These are phyloP conservation scores for Stenotaenia linearis DNA, from an alignment of 2,888 invertebrate genomes.

Conservation along the genomic window DNA sequence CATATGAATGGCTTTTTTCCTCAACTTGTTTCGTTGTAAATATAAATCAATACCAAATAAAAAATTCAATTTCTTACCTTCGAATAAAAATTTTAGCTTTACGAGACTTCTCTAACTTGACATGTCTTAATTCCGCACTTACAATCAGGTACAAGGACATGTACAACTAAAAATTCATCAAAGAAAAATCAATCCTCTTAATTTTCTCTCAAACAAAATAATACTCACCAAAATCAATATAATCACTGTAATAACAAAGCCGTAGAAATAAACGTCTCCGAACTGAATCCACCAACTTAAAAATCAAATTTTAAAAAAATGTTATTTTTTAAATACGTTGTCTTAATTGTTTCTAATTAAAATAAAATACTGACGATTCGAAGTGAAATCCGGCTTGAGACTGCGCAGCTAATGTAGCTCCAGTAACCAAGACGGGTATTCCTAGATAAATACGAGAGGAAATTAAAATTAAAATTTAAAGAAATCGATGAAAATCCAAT, in stretches of 20 bases:
- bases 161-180: neutral
- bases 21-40: too few species aligned
- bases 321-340: too few species aligned
- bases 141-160: neutral
- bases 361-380: neutral
- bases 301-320: neutral
- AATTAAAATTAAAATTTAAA: neutral
- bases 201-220: too few species aligned
- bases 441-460: conserved; percentile 11
- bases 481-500: too few species aligned
- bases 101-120: neutral
- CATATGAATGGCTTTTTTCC: too few species aligned
- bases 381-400: conserved; percentile 28
- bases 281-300: conserved; percentile 28
- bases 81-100: neutral
- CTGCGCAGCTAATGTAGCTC: conserved; percentile 33
- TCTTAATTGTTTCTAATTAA: too few species aligned
- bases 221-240: conserved; percentile 10
- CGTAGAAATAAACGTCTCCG: conserved; percentile 29
- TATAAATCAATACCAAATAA: neutral
- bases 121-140: neutral
- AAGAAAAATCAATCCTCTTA: too few species aligned
- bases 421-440: conserved; percentile 35
- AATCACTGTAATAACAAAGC: conserved; percentile 16
- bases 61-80: neutral